phyloP scores from a whole-genome alignment of 1,140 invertebrate species.

The Stegodyphus dumicola region DNA sequence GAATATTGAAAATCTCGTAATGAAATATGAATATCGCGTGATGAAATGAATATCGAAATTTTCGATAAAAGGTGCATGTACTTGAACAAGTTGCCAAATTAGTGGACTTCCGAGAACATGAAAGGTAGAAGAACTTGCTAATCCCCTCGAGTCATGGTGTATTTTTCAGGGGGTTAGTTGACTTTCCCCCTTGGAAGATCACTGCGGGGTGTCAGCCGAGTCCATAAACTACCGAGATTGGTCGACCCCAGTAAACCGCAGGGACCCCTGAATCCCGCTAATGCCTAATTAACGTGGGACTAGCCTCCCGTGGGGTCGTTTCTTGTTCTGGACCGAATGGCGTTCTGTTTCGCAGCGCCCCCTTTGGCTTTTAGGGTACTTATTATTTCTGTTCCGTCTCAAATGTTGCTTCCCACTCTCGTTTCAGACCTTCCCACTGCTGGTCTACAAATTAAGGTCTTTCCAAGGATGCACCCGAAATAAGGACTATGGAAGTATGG shows the following conservation, averaged over 20 bases:
- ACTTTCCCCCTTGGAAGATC: neutral
- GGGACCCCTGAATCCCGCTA: slow-evolving; percentile 49
- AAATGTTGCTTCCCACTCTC: slow-evolving; percentile 22
- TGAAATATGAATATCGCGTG: too few relatives aligned
- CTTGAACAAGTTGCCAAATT: too few relatives aligned
- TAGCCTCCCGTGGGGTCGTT: slow-evolving; percentile 34
- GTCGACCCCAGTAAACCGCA: slow-evolving; percentile 35
- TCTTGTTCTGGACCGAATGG: slow-evolving; percentile 46
- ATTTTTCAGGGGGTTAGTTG: neutral
- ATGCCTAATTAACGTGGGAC: slow-evolving; percentile 60
- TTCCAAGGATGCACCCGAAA: too few relatives aligned
- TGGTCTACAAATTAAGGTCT: neutral
- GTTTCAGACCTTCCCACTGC: neutral
- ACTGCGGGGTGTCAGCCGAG: slow-evolving; percentile 15
- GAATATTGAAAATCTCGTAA: too few relatives aligned
- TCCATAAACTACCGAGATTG: slow-evolving; percentile 54
- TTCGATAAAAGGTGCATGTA: too few relatives aligned
- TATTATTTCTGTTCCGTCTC: slow-evolving; percentile 46
- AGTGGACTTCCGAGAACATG: too few relatives aligned
- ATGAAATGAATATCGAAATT: too few relatives aligned
- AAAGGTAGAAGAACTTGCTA: too few relatives aligned
- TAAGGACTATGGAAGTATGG: too few relatives aligned
- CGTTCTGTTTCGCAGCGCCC: slow-evolving; percentile 24
- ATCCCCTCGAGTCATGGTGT: too few relatives aligned
- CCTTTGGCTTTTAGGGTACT: slow-evolving; percentile 13